Evolutionary conservation across 64 coral and sea anemone species (phyloP).

Genomic region (Dendrophyllia cribrosa): DNA sequence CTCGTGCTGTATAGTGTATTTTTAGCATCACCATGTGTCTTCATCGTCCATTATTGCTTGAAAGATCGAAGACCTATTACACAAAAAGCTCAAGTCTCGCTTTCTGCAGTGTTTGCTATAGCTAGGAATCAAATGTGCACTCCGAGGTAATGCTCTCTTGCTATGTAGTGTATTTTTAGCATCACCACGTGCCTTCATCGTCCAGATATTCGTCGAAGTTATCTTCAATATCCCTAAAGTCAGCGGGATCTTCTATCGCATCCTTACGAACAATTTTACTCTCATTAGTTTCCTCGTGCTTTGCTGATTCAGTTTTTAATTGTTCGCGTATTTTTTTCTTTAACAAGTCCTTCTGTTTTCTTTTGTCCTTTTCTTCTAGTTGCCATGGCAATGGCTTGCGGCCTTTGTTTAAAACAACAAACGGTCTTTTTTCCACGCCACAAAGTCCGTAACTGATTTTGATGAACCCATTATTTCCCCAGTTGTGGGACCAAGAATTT

Average conservation of each 20-base stretch:
- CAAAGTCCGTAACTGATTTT: slow-evolving; percentile 89
- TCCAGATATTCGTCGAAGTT: slow-evolving; percentile 38
- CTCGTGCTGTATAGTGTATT: not conserved
- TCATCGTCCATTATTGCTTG: not conserved
- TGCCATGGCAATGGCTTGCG: slow-evolving; percentile 76
- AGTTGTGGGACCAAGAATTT: slow-evolving; percentile 94
- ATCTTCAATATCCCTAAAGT: slow-evolving; percentile 41
- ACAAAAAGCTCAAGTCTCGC: no score
- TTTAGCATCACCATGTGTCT: not conserved
- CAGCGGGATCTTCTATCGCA: slow-evolving; percentile 42
- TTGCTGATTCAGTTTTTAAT: not conserved
- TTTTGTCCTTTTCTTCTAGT: slow-evolving; percentile 51
- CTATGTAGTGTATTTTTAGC: not conserved
- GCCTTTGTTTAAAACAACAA: slow-evolving; percentile 79
- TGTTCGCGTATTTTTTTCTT: slow-evolving; percentile 37
- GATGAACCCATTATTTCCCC: slow-evolving; percentile 91
- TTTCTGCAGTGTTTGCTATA: no score
- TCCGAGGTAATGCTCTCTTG: not conserved
- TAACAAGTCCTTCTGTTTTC: slow-evolving; percentile 1
- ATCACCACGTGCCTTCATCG: slow-evolving; percentile 3
- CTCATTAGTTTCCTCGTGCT: not conserved
- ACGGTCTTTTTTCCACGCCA: slow-evolving; percentile 87
- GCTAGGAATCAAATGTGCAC: no score
- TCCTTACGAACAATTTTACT: slow-evolving; percentile 42
- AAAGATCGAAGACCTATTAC: no score